Evolutionary conservation across 2,113 vertebrate species (phyloP), one percentile per base, ranked within the genome.

Genomic region (Serranochromis macrocephalus): DNA sequence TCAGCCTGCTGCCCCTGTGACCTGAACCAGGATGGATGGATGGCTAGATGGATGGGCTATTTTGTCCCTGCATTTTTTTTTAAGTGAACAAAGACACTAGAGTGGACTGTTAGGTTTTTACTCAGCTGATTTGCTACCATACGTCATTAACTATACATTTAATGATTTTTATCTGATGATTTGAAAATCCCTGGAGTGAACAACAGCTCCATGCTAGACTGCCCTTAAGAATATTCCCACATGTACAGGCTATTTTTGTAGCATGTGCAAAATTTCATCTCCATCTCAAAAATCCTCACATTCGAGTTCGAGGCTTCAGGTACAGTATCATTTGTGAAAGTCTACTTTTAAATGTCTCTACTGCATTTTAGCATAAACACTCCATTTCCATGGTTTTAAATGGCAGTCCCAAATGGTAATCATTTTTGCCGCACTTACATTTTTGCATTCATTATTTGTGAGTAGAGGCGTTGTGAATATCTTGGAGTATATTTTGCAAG

Each of bases 271-370:
- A 83, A 63, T 55, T 47, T 11, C 3, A 29, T 82, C 38, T 80
- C n/a, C 58, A 85, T 36, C 16, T 80, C 7, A 75, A 49, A 75
- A 29, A 87, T 4, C 9, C 36, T 83, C n/a, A 24, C 49, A 84
- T 54, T 51, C 17, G 85, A 10, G 42, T 78, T 26, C 0, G n/a
- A 55, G 42, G 5, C 49, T 57, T 26, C 26, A 82, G 71, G 71
- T 85, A 61, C 7, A 55, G 49, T 84, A 54, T 82, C 87, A 68
- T 89, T 87, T 91, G 33, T 80, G 63, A 58, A 7, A 73, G 84
- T 87, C 85, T 83, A 73, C 81, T 78, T 93, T 90, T 78, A 90
- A 89, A 92, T 86, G 29, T 81, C 57, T 88, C 51, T 49, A 82
- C 75, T 82, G 81, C 78, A 83, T 87, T 66, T 16, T 36, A 53